Conservation (phyloP, 2,888 invertebrate genomes). For the Apamea monoglypha region DNA sequence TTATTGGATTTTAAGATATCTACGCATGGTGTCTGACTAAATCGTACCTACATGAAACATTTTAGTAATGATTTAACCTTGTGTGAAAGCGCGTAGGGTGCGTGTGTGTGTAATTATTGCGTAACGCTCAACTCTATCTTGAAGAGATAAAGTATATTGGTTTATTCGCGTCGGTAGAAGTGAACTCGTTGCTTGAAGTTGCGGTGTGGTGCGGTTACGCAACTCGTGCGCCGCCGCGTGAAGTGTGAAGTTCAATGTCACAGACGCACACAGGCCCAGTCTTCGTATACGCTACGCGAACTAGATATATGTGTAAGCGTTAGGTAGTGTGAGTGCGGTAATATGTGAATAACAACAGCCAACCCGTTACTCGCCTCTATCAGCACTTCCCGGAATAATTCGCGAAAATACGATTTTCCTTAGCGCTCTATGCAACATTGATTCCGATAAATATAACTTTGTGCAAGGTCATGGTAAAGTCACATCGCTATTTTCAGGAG, state of each 20-base stretch:
- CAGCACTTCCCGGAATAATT: slow-evolving; percentile 87
- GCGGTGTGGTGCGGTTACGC: slow-evolving; percentile 80
- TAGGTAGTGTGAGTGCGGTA: slow-evolving; percentile 73
- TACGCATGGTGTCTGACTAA: background rate
- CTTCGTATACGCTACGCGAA: slow-evolving; percentile 60
- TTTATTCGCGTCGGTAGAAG: slow-evolving; percentile 65
- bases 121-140: slow-evolving; percentile 52
- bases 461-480: slow-evolving; percentile 87
- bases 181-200: slow-evolving; percentile 64
- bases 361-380: slow-evolving; percentile 88
- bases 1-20: background rate
- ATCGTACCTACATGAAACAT: slow-evolving; percentile 18
- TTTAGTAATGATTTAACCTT: slow-evolving; percentile 40
- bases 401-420: slow-evolving; percentile 84
- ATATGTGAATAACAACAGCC: slow-evolving; percentile 86
- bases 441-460: slow-evolving; percentile 80
- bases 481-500: slow-evolving; percentile 76
- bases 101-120: slow-evolving; percentile 41
- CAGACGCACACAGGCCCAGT: slow-evolving; percentile 78
- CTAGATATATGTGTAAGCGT: slow-evolving; percentile 70
- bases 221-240: slow-evolving; percentile 87
- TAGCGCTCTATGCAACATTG: slow-evolving; percentile 75
- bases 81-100: slow-evolving; percentile 37
- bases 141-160: slow-evolving; percentile 53
- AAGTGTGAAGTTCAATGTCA: slow-evolving; percentile 90